Evolutionary conservation across 2,113 vertebrate genomes (phyloP).

Genomic region (human): GRCh38 chr17:30079501-30080000

Average conservation of each 20-base stretch:
- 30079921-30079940: not conserved
- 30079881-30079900: not conserved
- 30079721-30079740: constrained; percentile 33
- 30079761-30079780: constrained; percentile 16
- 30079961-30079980: constrained; percentile 44
- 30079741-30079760: not conserved
- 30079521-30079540: not conserved
- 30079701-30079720: not conserved
- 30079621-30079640: constrained; percentile 26
- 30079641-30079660: not conserved
- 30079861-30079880: not conserved
- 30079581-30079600: constrained; percentile 8
- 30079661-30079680: constrained; percentile 29
- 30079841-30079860: not conserved
- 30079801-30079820: not conserved
- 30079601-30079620: constrained; percentile 16
- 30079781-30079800: constrained; percentile 42
- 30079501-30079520: constrained; percentile 7
- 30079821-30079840: not conserved
- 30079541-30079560: not conserved
- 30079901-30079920: not conserved
- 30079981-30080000: constrained; percentile 38
- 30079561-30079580: not conserved
- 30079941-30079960: not conserved
- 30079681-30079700: constrained; percentile 7